A percentile compares a stretch with the other conserved stretches of the same genome.
phyloP scores from a whole-genome alignment of 2,113 vertebrate species.

The Pteronura brasiliensis region DNA sequence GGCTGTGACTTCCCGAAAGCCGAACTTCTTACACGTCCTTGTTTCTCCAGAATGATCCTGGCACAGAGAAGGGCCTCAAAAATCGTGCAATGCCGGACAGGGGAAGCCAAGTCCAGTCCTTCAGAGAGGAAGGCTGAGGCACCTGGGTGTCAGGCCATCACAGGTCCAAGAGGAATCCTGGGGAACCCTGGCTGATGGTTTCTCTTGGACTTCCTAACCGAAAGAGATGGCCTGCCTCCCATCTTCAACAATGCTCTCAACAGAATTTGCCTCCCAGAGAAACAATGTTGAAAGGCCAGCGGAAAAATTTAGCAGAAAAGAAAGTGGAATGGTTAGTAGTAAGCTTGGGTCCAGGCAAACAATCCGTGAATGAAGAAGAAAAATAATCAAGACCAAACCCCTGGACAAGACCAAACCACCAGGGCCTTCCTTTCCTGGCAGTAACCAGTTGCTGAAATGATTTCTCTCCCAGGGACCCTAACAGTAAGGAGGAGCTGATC shows the following conservation, averaged over 20 bases:
- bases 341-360: not conserved
- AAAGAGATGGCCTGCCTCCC: not conserved
- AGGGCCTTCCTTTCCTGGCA: not conserved
- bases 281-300: not conserved
- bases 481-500: not conserved
- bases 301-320: not conserved
- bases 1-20: not conserved
- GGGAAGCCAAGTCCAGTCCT: not conserved
- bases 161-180: not conserved
- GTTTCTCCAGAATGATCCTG: not conserved
- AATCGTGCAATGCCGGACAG: not conserved
- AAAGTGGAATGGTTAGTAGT: not conserved
- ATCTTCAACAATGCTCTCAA: not conserved
- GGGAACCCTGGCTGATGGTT: not conserved
- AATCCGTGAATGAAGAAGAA: not conserved
- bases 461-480: not conserved
- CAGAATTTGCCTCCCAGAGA: not conserved
- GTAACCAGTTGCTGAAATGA: not conserved
- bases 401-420: not conserved
- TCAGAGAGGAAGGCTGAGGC: not conserved
- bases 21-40: not conserved
- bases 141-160: not conserved
- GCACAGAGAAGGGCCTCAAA: not conserved
- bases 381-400: not conserved
- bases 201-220: not conserved